Evolutionary conservation across 2,888 invertebrate genomes (phyloP).

Genomic region (Apodemia mormo): DNA sequence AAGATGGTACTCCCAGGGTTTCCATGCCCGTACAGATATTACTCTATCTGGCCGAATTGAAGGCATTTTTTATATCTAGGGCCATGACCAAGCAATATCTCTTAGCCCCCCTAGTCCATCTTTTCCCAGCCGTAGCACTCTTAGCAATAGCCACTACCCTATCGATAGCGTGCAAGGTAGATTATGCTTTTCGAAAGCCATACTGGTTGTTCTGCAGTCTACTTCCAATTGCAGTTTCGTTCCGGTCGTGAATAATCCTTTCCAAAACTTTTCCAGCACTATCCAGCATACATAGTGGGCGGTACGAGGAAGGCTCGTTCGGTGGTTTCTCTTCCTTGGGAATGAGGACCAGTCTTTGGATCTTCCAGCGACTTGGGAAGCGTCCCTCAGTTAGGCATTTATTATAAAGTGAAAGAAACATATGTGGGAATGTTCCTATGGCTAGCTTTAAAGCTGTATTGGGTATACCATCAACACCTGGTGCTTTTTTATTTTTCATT

Average conservation of each 20-base stretch:
- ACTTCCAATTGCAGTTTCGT: conserved; percentile 8
- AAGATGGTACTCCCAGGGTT: background rate
- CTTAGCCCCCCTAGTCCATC: conserved; percentile 23
- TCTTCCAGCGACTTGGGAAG: background rate
- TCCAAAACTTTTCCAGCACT: background rate
- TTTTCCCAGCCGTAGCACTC: background rate
- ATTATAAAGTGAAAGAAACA: background rate
- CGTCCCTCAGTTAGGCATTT: background rate
- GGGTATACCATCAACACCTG: background rate
- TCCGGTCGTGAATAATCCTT: conserved; percentile 12
- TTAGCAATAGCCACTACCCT: conserved; percentile 11
- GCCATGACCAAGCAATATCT: conserved; percentile 21
- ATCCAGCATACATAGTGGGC: background rate
- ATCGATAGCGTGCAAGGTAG: background rate
- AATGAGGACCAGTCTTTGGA: background rate
- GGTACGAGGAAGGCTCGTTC: background rate
- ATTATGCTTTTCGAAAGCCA: background rate
- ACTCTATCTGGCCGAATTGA: conserved; percentile 21
- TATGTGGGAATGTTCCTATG: background rate
- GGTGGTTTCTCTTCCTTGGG: background rate
- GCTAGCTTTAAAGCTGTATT: background rate
- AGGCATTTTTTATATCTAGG: conserved; percentile 25
- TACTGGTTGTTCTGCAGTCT: background rate
- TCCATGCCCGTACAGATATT: background rate
- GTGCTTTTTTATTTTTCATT: background rate